Evolutionary conservation across 1,140 invertebrate species (phyloP).

Genomic region (Triops longicaudatus): DNA sequence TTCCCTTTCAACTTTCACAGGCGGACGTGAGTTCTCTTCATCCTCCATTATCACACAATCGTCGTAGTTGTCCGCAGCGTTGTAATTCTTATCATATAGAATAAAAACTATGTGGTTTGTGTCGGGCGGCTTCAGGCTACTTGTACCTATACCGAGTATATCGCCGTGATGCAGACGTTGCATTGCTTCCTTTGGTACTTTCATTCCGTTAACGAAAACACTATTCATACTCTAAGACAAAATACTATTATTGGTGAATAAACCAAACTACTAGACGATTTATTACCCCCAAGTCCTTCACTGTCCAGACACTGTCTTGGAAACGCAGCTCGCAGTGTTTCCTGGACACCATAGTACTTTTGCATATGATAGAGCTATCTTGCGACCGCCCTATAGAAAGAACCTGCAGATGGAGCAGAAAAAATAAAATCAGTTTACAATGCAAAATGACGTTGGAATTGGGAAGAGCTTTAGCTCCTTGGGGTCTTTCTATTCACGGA

Average conservation of each 20-base stretch:
- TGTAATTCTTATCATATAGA: not conserved
- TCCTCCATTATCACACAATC: not conserved
- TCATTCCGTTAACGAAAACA: not conserved
- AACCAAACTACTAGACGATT: not conserved
- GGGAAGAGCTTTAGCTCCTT: too few relatives aligned
- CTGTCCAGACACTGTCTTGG: not conserved
- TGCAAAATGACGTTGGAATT: too few relatives aligned
- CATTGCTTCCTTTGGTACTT: not conserved
- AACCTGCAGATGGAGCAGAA: too few relatives aligned
- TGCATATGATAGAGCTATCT: slow-evolving; percentile 17
- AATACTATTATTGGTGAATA: not conserved
- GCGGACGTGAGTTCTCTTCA: not conserved
- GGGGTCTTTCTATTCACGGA: too few relatives aligned
- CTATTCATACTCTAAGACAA: slow-evolving; percentile 21
- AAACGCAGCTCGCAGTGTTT: slow-evolving; percentile 17
- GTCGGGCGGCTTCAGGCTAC: not conserved
- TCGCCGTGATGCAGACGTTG: not conserved
- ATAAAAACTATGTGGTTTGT: not conserved
- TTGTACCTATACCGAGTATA: slow-evolving; percentile 14
- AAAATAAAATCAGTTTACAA: too few relatives aligned
- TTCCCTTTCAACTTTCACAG: slow-evolving; percentile 20
- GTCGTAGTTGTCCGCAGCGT: not conserved
- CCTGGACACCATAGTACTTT: slow-evolving; percentile 18
- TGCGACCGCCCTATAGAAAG: not conserved
- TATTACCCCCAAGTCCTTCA: slow-evolving; percentile 17